A percentile compares a stretch with the other conserved stretches of the same genome.
These are phyloP conservation scores for Pteruthius melanotis DNA, from an alignment of 2,113 vertebrate species.

Conservation along the genomic window DNA sequence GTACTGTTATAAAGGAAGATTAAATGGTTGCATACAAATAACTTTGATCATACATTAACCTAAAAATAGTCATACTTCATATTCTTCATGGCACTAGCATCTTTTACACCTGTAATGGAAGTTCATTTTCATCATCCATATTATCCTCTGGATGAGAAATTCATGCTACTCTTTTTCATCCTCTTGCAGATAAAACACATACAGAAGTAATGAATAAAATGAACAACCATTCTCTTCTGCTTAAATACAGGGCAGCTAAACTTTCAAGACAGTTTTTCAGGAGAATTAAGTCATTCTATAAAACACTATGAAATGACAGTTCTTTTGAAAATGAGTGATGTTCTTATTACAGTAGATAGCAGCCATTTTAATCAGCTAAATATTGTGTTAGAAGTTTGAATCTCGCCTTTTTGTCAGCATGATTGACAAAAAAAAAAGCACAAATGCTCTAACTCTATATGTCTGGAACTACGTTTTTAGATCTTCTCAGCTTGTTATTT, in stretches of 20 bases:
- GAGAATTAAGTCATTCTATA: neutral
- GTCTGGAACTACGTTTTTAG: slow-evolving; percentile 8
- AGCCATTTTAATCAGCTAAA: slow-evolving; percentile 25
- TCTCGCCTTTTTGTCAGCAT: neutral
- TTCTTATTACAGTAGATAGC: neutral
- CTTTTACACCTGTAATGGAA: neutral
- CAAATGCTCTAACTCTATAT: neutral
- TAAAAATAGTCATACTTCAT: neutral
- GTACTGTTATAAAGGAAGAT: neutral
- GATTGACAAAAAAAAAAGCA: slow-evolving; percentile 19
- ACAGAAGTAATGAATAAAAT: neutral
- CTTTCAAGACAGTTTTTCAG: neutral
- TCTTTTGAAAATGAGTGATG: slow-evolving; percentile 36
- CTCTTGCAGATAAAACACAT: neutral
- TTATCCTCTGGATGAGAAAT: neutral
- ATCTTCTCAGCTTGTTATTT: neutral
- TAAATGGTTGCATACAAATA: neutral
- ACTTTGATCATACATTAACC: neutral
- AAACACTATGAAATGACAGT: neutral
- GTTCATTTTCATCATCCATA: neutral
- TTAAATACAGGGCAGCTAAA: neutral
- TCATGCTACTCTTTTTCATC: neutral
- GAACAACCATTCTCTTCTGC: neutral
- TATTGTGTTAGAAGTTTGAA: neutral
- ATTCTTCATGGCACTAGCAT: neutral